A percentile compares a stretch with the other conserved stretches of the same genome.
Conservation (phyloP, 2,797 vertebrate species). For the Falco rusticolus region DNA sequence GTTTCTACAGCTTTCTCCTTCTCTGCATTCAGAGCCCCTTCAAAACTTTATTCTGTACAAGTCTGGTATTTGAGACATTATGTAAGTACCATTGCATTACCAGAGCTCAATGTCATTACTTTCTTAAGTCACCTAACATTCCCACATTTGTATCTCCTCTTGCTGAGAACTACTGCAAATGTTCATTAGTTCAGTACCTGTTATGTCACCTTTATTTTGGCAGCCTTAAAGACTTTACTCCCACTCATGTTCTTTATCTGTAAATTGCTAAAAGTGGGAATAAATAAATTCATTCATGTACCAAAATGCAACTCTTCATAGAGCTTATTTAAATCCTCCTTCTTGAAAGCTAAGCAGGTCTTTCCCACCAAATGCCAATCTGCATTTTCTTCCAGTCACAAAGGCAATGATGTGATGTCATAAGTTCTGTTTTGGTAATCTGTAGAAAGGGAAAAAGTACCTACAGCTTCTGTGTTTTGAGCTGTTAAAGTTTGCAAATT, state of each 20-base stretch:
- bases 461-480: background rate
- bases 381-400: background rate
- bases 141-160: background rate
- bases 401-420: fast-evolving
- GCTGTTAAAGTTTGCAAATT: background rate
- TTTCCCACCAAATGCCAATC: background rate
- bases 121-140: background rate
- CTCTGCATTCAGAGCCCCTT: background rate
- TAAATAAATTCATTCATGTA: background rate
- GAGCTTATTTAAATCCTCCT: background rate
- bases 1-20: background rate
- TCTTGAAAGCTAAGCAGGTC: background rate
- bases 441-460: background rate
- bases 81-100: background rate
- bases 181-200: background rate
- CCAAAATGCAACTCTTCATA: background rate
- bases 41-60: background rate
- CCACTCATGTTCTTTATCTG: background rate
- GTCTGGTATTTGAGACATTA: background rate
- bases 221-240: background rate
- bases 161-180: background rate
- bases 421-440: background rate
- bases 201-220: background rate
- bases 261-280: background rate
- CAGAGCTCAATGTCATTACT: background rate